A percentile compares a stretch with the other conserved stretches of the same genome.
Conservation (phyloP, 2,888 invertebrate genomes). For the Pyrochroa serraticornis region DNA sequence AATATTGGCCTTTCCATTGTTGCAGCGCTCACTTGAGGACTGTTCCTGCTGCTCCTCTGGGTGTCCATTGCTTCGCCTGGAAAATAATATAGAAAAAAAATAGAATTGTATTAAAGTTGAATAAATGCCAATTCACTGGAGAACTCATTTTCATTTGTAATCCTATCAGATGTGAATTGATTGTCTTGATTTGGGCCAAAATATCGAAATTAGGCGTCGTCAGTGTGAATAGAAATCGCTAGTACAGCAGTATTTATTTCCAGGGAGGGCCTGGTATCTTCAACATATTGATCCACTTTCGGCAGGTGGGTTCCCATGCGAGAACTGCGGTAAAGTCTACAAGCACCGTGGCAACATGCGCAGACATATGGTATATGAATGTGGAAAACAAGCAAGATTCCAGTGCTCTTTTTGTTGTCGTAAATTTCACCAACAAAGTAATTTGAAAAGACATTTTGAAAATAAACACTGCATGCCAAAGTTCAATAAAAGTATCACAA, state of each 20-base stretch:
- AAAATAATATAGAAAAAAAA: neutral
- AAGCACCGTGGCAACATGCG: conserved; percentile 79
- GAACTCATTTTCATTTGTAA: neutral
- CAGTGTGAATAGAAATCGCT: conserved; percentile 40
- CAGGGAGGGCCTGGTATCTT: conserved; percentile 52
- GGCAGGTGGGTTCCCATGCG: conserved; percentile 60
- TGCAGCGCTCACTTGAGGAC: too few species aligned
- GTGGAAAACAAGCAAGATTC: conserved; percentile 56
- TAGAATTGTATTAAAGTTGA: neutral
- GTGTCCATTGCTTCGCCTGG: neutral
- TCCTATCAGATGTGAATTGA: neutral
- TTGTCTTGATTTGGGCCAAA: conserved; percentile 31
- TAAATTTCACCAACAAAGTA: conserved; percentile 63
- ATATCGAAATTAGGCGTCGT: conserved; percentile 36
- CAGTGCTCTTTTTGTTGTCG: conserved; percentile 60
- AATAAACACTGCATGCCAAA: conserved; percentile 50
- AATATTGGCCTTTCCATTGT: too few species aligned
- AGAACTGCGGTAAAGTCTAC: conserved; percentile 81
- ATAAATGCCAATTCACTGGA: neutral
- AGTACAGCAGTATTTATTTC: conserved; percentile 57
- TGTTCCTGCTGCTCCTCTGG: neutral
- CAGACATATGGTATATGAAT: conserved; percentile 73
- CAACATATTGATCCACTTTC: conserved; percentile 47
- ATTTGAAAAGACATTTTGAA: conserved; percentile 57
- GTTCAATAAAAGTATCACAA: conserved; percentile 49